These are phyloP conservation scores for Euthynnus affinis DNA, from an alignment of 2,797 vertebrate genomes.

Conservation along the genomic window DNA sequence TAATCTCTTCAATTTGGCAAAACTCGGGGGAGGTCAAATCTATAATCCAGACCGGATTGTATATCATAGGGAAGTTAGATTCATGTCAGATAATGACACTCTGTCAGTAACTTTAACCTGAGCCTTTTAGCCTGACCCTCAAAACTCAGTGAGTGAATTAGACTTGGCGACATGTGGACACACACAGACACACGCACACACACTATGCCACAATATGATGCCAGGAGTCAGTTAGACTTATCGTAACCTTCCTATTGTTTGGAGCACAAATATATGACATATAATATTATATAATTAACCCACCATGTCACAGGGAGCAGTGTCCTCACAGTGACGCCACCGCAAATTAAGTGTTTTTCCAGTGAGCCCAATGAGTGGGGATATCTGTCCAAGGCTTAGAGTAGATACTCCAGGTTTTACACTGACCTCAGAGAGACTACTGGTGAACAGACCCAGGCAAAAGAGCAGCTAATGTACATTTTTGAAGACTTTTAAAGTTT, in stretches of 20 bases:
- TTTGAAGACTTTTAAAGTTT: slow-evolving; percentile 37
- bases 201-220: background rate
- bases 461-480: slow-evolving; percentile 22
- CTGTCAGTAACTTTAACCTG: slow-evolving; percentile 64
- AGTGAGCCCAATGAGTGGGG: slow-evolving; percentile 44
- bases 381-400: slow-evolving; percentile 51
- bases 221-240: slow-evolving; percentile 33
- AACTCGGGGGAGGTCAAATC: slow-evolving; percentile 64
- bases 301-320: slow-evolving; percentile 56
- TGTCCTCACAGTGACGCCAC: slow-evolving; percentile 53
- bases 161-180: slow-evolving; percentile 41
- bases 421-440: slow-evolving; percentile 42
- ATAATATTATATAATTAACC: slow-evolving; percentile 59
- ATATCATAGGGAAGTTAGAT: slow-evolving; percentile 70
- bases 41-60: slow-evolving; percentile 76
- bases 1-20: slow-evolving; percentile 70
- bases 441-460: slow-evolving; percentile 25
- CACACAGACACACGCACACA: slow-evolving; percentile 27
- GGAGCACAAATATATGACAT: slow-evolving; percentile 46
- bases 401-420: slow-evolving; percentile 44
- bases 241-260: slow-evolving; percentile 56
- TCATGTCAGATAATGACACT: slow-evolving; percentile 70
- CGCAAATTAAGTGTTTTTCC: slow-evolving; percentile 71
- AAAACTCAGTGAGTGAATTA: slow-evolving; percentile 40
- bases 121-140: slow-evolving; percentile 44